Base-by-base conservation (phyloP, 2,797 vertebrate genomes). In the Cygnus olor region DNA sequence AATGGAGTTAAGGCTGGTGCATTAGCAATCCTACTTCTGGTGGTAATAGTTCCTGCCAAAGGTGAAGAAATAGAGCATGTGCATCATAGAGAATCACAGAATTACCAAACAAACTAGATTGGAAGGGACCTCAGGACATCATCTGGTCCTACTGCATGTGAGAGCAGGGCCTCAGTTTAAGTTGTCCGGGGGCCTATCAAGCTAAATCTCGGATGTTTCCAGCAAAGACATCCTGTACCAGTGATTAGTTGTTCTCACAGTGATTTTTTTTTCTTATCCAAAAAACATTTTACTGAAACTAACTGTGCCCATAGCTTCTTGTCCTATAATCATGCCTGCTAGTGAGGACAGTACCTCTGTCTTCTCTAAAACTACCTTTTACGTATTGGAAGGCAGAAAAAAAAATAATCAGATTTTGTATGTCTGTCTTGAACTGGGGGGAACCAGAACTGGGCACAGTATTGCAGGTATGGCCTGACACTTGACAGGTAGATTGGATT, bases 401-500 rank as follows among this genome's bases (percentile, higher is more conserved):
- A 68, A 6, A 0, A 54, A 36, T 36, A 42, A 19, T 76, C 81
- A 81, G 64, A 32, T 87, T 85, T 96, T 82, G 60, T 76, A 1
- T 66, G 28, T 88, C 44, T 93, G 11, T 69, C 42, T 80, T 80
- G 30, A 80, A 34, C 20, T 28, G 18, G 22, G 11, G 27, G 15
- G 47, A 74, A 90, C 80, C 74, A 93, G 77, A 95, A 80, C 44
- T 72, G 30, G 14, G 40, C 40, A 64, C 13, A 14, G 40, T 30
- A 5, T 64, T 74, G 30, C 40, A 88, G 90, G 88, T 89, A 40
- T 8, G 19, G 61, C 49, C 44, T 91, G 80, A 91, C 30, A 9
- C 58, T 85, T 94, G 69, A 85, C 94, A 91, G 80, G 49, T 80
- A 14, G 40, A 47, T 47, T 58, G 69, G 76, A 82, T 70, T 76